Conservation (phyloP, 2,113 vertebrate species). For the Oxyura jamaicensis region DNA sequence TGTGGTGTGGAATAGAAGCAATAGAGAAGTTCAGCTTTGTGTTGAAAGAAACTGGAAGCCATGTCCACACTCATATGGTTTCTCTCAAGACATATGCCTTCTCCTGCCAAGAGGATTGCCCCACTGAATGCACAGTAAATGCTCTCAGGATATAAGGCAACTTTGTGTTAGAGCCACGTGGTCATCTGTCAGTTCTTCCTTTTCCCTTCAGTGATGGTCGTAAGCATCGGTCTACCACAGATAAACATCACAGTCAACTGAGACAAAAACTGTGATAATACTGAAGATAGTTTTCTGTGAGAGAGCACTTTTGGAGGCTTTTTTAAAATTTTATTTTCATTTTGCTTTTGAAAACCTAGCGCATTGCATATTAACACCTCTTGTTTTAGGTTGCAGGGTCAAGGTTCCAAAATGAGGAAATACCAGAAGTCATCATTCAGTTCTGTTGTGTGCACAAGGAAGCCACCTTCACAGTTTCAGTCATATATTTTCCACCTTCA, state of each 20-base stretch:
- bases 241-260: not conserved
- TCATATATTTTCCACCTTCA: not conserved
- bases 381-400: not conserved
- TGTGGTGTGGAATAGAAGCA: not conserved
- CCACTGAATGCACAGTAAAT: not conserved
- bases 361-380: not conserved
- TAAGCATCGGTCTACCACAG: not conserved
- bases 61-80: not conserved
- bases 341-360: not conserved
- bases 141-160: not conserved
- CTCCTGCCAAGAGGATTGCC: not conserved
- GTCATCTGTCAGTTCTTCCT: not conserved
- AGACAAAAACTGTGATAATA: not conserved
- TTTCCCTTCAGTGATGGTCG: not conserved
- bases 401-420: not conserved
- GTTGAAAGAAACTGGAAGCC: not conserved
- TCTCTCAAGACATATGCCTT: not conserved
- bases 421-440: not conserved
- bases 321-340: not conserved
- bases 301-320: not conserved
- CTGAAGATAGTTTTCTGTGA: not conserved
- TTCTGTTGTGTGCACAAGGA: not conserved
- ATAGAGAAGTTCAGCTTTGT: not conserved
- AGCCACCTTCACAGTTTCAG: not conserved
- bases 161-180: not conserved